Evolutionary conservation across 2,797 vertebrate species (phyloP).

Genomic region (Enteromius afrohamiltoni): DNA sequence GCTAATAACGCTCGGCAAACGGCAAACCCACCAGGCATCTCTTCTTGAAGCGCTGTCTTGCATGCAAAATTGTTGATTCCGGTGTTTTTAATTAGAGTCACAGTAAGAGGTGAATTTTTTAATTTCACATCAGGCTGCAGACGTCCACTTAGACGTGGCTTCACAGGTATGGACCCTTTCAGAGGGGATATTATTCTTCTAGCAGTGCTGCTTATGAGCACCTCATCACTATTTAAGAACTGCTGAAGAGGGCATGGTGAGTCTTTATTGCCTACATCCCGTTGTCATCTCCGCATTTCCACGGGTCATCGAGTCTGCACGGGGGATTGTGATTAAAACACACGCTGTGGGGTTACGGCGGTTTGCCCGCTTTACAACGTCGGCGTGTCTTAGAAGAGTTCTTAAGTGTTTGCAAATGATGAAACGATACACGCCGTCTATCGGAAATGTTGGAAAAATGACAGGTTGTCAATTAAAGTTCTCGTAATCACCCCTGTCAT

Average conservation of each 20-base stretch:
- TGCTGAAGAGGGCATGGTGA: slow-evolving; percentile 32
- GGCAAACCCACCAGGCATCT: slow-evolving; percentile 35
- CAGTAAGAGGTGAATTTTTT: slow-evolving; percentile 61
- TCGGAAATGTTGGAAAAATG: slow-evolving; percentile 68
- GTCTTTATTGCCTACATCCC: slow-evolving; percentile 46
- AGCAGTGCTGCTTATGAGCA: slow-evolving; percentile 23
- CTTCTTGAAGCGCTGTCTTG: slow-evolving; percentile 39
- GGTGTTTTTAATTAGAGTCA: slow-evolving; percentile 64
- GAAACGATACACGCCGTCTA: slow-evolving; percentile 44
- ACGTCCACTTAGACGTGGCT: slow-evolving; percentile 44
- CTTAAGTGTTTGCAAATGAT: slow-evolving; percentile 70
- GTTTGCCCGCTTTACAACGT: slow-evolving; percentile 57
- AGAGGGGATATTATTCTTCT: slow-evolving; percentile 37
- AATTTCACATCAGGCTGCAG: slow-evolving; percentile 45
- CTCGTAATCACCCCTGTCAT: slow-evolving; percentile 73
- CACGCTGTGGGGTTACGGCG: neutral
- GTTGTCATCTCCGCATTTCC: slow-evolving; percentile 23
- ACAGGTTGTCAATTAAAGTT: slow-evolving; percentile 80
- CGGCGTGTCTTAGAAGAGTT: neutral
- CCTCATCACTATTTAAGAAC: slow-evolving; percentile 54
- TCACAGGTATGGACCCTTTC: slow-evolving; percentile 30
- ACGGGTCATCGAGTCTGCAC: slow-evolving; percentile 27
- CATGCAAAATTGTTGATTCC: slow-evolving; percentile 49
- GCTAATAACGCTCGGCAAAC: slow-evolving; percentile 34
- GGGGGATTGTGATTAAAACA: slow-evolving; percentile 38